Evolutionary conservation across 2,113 vertebrate genomes (phyloP).

Genomic region (Progne subis): DNA sequence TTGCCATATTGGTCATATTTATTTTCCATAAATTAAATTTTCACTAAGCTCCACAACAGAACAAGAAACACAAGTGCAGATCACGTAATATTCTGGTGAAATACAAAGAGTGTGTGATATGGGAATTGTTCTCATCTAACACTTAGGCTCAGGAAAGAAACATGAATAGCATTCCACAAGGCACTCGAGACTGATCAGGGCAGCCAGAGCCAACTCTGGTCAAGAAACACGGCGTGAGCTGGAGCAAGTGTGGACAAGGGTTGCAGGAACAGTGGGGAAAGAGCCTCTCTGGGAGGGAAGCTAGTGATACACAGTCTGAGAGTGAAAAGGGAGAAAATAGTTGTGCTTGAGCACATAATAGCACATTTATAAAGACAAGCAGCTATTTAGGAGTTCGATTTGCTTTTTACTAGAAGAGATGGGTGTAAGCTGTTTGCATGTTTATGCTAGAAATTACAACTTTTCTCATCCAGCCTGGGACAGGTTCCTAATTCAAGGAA

Average conservation of each 20-base stretch:
- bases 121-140: not conserved
- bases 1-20: not conserved
- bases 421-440: not conserved
- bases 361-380: not conserved
- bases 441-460: not conserved
- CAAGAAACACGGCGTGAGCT: rapidly evolving
- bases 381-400: not conserved
- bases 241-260: not conserved
- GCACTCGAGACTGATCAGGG: not conserved
- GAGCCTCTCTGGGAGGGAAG: not conserved
- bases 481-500: not conserved
- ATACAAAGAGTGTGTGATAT: not conserved
- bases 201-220: not conserved
- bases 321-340: not conserved
- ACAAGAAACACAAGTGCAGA: not conserved
- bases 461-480: not conserved
- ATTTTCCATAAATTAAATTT: not conserved
- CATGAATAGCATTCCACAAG: not conserved
- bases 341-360: not conserved
- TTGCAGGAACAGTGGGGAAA: not conserved
- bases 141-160: not conserved
- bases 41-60: not conserved
- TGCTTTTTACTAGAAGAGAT: not conserved
- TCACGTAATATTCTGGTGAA: not conserved
- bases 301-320: not conserved